These are phyloP conservation scores for Charina bottae DNA, from an alignment of 2,113 vertebrate species.

Conservation along the genomic window DNA sequence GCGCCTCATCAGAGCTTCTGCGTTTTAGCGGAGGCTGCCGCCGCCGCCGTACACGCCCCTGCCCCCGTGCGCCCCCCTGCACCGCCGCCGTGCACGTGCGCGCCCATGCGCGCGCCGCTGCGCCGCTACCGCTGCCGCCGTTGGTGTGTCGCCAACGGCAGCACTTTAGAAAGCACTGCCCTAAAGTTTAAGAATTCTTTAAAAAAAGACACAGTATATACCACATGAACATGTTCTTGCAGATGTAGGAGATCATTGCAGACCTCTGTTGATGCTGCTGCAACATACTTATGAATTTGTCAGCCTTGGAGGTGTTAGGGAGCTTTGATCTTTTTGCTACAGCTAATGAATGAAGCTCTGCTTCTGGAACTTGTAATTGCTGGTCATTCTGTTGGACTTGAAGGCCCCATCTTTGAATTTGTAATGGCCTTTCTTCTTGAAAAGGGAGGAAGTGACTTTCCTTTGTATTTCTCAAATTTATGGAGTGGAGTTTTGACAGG, in stretches of 20 bases:
- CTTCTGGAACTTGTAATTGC: background rate
- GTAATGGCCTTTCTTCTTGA: no score
- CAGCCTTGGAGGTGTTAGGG: no score
- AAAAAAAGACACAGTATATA: no score
- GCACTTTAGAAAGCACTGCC: no score
- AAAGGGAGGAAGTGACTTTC: background rate
- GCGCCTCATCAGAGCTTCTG: no score
- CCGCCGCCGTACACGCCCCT: no score
- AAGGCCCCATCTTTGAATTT: background rate
- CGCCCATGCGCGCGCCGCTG: no score
- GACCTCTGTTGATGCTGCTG: background rate
- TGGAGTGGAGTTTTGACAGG: background rate
- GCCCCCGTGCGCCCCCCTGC: no score
- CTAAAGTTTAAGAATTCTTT: background rate
- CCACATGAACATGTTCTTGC: background rate
- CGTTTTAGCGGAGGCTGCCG: no score
- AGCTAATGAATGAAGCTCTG: background rate
- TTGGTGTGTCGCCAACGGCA: no score
- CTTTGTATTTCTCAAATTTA: conserved; percentile 13
- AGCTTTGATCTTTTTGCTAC: background rate
- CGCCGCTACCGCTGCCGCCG: no score
- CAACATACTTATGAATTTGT: background rate
- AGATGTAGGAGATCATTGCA: background rate
- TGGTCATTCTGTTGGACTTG: background rate
- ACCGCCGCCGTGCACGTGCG: no score